phyloP scores from a whole-genome alignment of 2,888 invertebrate genomes.

The Sepiola atlantica region DNA sequence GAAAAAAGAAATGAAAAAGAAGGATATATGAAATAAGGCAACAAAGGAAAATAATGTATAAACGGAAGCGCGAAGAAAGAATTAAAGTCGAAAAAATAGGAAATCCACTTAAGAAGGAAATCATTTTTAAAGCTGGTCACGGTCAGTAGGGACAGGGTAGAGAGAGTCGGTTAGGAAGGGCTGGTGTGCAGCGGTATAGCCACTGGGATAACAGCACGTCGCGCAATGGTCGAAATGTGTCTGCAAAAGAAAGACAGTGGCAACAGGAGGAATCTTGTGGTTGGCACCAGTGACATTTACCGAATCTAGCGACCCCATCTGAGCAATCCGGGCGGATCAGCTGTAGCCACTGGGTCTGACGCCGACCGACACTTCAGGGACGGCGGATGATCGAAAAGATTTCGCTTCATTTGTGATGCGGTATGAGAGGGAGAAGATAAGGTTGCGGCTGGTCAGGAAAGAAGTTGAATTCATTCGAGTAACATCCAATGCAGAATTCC shows the following conservation, averaged over 20 bases:
- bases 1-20: too few species aligned
- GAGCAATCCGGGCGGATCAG: conserved; percentile 8
- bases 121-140: conserved; percentile 32
- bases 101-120: neutral
- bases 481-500: neutral
- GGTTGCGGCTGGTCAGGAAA: neutral
- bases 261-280: conserved; percentile 20
- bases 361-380: conserved; percentile 32
- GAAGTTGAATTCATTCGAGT: neutral
- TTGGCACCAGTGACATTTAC: conserved; percentile 22
- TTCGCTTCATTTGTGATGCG: neutral
- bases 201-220: neutral
- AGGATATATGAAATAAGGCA: too few species aligned
- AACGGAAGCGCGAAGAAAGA: neutral
- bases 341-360: conserved; percentile 32
- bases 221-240: neutral
- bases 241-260: neutral
- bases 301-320: conserved; percentile 11
- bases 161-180: neutral
- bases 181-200: neutral
- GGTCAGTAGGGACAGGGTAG: neutral
- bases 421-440: neutral
- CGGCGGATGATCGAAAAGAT: conserved; percentile 10
- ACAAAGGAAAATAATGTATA: neutral
- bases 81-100: neutral